A percentile compares a stretch with the other conserved stretches of the same genome.
These are phyloP conservation scores for Drosophila micromelanica DNA, from an alignment of 1,140 invertebrate species.

Conservation along the genomic window DNA sequence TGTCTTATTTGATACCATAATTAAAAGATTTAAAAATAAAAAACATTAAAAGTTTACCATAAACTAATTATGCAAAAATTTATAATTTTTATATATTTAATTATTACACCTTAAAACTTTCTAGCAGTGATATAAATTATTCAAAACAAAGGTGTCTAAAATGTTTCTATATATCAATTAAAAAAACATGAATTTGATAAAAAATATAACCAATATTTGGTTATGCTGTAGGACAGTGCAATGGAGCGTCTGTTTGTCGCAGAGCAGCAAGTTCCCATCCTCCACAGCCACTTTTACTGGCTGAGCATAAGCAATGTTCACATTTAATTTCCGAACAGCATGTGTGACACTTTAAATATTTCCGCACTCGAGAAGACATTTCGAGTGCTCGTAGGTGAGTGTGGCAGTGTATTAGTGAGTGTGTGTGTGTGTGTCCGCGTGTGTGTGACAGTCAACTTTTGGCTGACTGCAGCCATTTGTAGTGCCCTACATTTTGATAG, in stretches of 20 bases:
- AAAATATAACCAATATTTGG: neutral
- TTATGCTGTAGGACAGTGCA: conserved; percentile 47
- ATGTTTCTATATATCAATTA: too few relatives aligned
- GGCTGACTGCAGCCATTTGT: conserved; percentile 46
- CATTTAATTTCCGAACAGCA: conserved; percentile 79
- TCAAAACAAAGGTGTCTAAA: too few relatives aligned
- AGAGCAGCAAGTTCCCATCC: conserved; percentile 6
- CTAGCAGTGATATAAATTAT: too few relatives aligned
- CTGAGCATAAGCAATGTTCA: conserved; percentile 61
- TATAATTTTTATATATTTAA: too few relatives aligned
- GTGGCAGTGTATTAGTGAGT: neutral
- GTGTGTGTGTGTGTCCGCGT: conserved; percentile 17
- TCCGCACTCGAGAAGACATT: conserved; percentile 72
- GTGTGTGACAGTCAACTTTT: conserved; percentile 39
- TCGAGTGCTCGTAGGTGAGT: conserved; percentile 43
- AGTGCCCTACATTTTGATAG: conserved; percentile 70
- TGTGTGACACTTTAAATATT: conserved; percentile 81
- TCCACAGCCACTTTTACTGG: conserved; percentile 1
- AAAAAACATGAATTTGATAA: too few relatives aligned
- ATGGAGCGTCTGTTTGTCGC: neutral
- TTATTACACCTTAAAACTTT: too few relatives aligned
- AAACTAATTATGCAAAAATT: too few relatives aligned
- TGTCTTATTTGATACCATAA: too few relatives aligned
- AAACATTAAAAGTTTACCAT: too few relatives aligned
- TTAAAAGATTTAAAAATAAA: too few relatives aligned